Conservation (phyloP, 2,797 vertebrate genomes). For the Acanthurus leucopareius region DNA sequence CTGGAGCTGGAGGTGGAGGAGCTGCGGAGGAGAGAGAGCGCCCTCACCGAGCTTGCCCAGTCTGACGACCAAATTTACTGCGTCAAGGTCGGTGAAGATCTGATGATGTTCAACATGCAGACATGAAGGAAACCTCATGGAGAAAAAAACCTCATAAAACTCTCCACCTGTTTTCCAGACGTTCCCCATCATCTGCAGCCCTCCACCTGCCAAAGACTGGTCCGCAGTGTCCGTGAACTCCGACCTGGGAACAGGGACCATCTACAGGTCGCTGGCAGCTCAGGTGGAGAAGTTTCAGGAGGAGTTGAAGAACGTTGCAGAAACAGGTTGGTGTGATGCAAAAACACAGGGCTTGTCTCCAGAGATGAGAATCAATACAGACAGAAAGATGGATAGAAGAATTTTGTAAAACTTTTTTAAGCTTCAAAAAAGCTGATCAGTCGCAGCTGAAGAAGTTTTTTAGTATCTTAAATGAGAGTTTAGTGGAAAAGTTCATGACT, state of each 20-base stretch:
- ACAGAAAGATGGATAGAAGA: background rate
- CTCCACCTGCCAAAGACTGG: constrained; percentile 78
- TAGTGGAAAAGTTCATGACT: background rate
- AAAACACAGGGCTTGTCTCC: background rate
- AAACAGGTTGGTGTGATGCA: constrained; percentile 65
- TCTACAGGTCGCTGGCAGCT: constrained; percentile 75
- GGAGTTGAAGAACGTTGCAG: constrained; percentile 65
- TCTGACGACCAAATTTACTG: constrained; percentile 73
- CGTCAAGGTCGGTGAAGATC: constrained; percentile 66
- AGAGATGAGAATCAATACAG: background rate
- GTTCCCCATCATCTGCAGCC: constrained; percentile 55
- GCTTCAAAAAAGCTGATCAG: too few relatives aligned
- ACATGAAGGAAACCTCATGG: rapidly evolving
- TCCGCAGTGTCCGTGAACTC: constrained; percentile 62
- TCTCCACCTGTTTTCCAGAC: constrained; percentile 48
- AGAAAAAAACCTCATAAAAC: too few relatives aligned
- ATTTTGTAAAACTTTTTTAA: background rate
- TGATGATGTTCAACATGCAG: background rate
- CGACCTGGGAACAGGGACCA: constrained; percentile 71
- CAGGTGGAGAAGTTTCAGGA: constrained; percentile 73
- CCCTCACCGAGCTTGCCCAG: constrained; percentile 66
- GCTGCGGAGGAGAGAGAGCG: constrained; percentile 64
- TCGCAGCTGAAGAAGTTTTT: background rate
- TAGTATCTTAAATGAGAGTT: background rate
- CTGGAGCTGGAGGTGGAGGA: constrained; percentile 80